Conservation (phyloP, 1,140 invertebrate species). For the Drosophila auraria region DNA sequence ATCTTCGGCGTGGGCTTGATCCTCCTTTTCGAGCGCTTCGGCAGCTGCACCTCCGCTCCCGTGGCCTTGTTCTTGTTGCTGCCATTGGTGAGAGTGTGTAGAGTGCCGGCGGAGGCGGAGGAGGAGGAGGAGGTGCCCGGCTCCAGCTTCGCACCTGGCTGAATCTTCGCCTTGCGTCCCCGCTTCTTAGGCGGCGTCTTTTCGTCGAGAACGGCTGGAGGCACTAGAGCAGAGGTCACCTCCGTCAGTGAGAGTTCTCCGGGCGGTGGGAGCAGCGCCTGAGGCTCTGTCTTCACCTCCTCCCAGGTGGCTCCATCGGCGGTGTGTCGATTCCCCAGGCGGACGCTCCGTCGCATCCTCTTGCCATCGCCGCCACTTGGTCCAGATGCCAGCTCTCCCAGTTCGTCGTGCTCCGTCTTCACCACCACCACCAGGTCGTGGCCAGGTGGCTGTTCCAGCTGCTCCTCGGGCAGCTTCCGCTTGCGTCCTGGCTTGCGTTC, state of each 20-base stretch:
- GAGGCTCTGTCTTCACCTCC: constrained; percentile 54
- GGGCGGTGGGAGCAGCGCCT: neutral
- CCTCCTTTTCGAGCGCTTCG: constrained; percentile 85
- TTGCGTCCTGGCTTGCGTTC: constrained; percentile 70
- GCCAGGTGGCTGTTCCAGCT: constrained; percentile 1
- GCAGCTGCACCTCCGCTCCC: constrained; percentile 44
- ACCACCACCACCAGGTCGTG: constrained; percentile 34
- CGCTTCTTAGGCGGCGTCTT: constrained; percentile 83
- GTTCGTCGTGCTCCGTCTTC: constrained; percentile 62
- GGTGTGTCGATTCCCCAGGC: constrained; percentile 70
- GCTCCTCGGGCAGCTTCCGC: constrained; percentile 62
- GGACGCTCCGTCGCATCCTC: constrained; percentile 74
- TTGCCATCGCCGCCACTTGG: constrained; percentile 40
- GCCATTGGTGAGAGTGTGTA: constrained; percentile 51
- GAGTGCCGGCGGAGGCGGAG: neutral
- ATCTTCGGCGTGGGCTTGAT: constrained; percentile 87
- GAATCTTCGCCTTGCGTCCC: constrained; percentile 78
- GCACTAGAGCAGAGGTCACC: neutral
- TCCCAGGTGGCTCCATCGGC: constrained; percentile 43
- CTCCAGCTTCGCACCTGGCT: constrained; percentile 11
- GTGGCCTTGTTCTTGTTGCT: constrained; percentile 41
- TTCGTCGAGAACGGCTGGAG: constrained; percentile 49
- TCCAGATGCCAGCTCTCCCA: constrained; percentile 4
- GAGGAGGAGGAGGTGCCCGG: constrained; percentile 2
- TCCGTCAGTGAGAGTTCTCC: neutral